phyloP scores from a whole-genome alignment of 2,888 invertebrate genomes.

The Stenodema calcarata region DNA sequence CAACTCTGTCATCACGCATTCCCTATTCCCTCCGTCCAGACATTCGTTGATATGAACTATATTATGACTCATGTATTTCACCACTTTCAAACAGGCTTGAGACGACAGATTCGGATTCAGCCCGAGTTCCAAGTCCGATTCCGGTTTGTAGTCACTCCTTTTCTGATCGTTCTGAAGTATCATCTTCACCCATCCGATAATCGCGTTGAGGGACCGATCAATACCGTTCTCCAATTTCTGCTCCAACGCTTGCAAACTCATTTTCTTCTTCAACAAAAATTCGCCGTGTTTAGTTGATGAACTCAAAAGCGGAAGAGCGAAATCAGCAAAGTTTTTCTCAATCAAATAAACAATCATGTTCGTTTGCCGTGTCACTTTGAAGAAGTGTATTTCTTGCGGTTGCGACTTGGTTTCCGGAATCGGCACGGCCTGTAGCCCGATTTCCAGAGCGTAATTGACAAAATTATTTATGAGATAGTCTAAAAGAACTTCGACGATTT shows the following conservation, averaged over 20 bases:
- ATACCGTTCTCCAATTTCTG: constrained; percentile 84
- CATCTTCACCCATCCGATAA: constrained; percentile 89
- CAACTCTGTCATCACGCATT: constrained; percentile 84
- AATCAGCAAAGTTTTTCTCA: constrained; percentile 91
- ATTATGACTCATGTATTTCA: constrained; percentile 79
- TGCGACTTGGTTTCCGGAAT: constrained; percentile 85
- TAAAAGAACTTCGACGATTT: constrained; percentile 82
- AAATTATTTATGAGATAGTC: constrained; percentile 89
- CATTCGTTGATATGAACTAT: constrained; percentile 80
- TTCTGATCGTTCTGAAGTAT: constrained; percentile 92
- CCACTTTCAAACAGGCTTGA: constrained; percentile 79
- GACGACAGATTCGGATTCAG: constrained; percentile 41
- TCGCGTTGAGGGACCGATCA: constrained; percentile 78
- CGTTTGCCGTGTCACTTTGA: constrained; percentile 89
- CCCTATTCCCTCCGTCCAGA: constrained; percentile 91
- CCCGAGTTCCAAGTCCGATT: constrained; percentile 78
- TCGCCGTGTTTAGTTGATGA: constrained; percentile 88
- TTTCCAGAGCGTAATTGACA: constrained; percentile 94
- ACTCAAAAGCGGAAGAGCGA: constrained; percentile 86
- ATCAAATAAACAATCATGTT: constrained; percentile 92
- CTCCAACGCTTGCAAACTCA: constrained; percentile 86
- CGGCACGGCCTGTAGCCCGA: constrained; percentile 88
- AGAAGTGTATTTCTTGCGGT: constrained; percentile 90
- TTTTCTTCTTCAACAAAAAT: constrained; percentile 84
- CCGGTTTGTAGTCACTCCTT: constrained; percentile 91